phyloP scores from a whole-genome alignment of 2,888 invertebrate species.

The Folsomia manolachei region DNA sequence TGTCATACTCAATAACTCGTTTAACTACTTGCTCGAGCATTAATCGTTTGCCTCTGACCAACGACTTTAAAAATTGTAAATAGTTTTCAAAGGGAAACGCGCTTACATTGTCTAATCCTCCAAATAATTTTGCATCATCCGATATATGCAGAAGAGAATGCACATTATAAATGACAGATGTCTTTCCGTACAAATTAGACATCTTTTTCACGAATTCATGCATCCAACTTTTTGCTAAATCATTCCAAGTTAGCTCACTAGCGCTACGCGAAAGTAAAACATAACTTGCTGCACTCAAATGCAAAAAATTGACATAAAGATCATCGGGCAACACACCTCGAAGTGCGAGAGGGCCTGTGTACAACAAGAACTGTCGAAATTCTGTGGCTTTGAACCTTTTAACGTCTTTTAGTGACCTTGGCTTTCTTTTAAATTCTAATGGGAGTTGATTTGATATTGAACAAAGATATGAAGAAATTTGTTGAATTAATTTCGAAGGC shows the following conservation, averaged over 20 bases:
- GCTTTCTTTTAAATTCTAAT: conserved; percentile 22
- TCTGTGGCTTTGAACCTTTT: conserved; percentile 21
- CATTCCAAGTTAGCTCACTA: neutral
- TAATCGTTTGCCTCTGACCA: too few species aligned
- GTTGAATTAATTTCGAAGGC: neutral
- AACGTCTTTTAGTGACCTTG: conserved; percentile 12
- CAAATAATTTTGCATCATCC: neutral
- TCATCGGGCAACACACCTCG: neutral
- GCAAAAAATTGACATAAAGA: conserved; percentile 6
- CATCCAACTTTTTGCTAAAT: neutral
- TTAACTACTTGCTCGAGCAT: too few species aligned
- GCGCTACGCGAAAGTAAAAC: conserved; percentile 13
- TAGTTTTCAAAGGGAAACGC: too few species aligned
- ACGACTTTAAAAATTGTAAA: too few species aligned
- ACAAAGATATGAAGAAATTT: neutral
- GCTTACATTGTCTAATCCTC: neutral
- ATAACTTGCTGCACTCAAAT: neutral
- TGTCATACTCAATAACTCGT: too few species aligned
- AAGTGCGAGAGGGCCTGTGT: conserved; percentile 4
- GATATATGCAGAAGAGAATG: neutral
- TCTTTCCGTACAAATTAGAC: neutral
- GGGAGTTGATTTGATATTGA: neutral
- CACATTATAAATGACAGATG: neutral
- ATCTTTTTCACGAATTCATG: neutral
- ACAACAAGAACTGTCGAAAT: conserved; percentile 18